These are phyloP conservation scores for Epirrhoe alternata DNA, from an alignment of 2,888 invertebrate species.

Conservation along the genomic window DNA sequence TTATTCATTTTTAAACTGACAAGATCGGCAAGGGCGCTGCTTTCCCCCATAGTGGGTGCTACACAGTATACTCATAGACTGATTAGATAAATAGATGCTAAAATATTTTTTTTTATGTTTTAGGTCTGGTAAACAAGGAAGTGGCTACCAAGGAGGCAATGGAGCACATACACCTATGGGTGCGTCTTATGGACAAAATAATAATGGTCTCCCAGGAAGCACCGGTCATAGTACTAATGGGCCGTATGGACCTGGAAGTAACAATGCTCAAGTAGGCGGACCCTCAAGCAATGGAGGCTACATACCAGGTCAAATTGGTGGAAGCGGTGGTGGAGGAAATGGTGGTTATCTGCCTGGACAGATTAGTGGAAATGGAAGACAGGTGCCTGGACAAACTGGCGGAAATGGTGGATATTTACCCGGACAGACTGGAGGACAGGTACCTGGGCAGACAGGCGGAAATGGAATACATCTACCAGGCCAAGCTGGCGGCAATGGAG, in stretches of 20 bases:
- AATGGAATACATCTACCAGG: slow-evolving; percentile 17
- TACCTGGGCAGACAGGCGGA: slow-evolving; percentile 1
- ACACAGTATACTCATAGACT: background rate
- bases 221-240: slow-evolving; percentile 7
- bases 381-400: slow-evolving; percentile 25
- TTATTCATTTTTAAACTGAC: background rate
- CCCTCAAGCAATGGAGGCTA: slow-evolving; percentile 21
- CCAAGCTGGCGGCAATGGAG: slow-evolving; percentile 5
- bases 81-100: background rate
- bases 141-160: slow-evolving; percentile 30
- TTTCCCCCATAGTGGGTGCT: background rate
- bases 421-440: slow-evolving; percentile 24
- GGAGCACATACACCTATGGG: slow-evolving; percentile 22
- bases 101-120: slow-evolving; percentile 26
- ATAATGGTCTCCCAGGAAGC: slow-evolving; percentile 12
- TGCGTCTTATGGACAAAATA: background rate
- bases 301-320: slow-evolving; percentile 33
- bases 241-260: slow-evolving; percentile 3
- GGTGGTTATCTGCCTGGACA: slow-evolving; percentile 37
- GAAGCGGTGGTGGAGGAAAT: slow-evolving; percentile 14
- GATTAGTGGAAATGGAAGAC: slow-evolving; percentile 22
- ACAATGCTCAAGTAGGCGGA: slow-evolving; percentile 26
- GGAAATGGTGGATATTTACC: slow-evolving; percentile 31
- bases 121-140: slow-evolving; percentile 38
- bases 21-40: background rate